Evolutionary conservation across 2,888 invertebrate genomes (phyloP), one percentile per base, ranked within the genome.

Genomic region (Biston betularia): DNA sequence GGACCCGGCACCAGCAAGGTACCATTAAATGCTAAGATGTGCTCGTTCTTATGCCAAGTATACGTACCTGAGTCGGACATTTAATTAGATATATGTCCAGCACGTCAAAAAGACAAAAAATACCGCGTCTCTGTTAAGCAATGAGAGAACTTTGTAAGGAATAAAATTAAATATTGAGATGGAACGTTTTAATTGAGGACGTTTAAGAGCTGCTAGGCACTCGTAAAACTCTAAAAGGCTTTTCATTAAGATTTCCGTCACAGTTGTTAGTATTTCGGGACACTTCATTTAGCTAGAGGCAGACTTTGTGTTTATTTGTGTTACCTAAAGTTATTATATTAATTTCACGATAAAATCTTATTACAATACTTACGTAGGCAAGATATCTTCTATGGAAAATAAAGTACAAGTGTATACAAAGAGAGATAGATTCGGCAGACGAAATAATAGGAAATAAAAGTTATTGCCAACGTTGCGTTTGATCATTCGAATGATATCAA

Each of bases 81-180:
- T 3, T 24, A 83, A 81, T 80, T 86, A 87, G 87, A 86, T 85
- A 84, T 85, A 83, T 80, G 75, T 80, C 82, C 79, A 76, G 62
- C 70, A 75, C 74, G 72, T 75, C 67, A 70, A 69, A 71, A 75
- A 76, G 72, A 78, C 78, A 73, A 75, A 64, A 74, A 72, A 68
- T 70, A 82, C 76, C 68, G 74, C 66, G 65, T 70, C 71, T 76
- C 69, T 67, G 70, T 77, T 59, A 74, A 76, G 79, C 75, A 75
- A 69, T 68, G 70, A 74, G 45, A 63, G 48, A 46, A 58, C 54
- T 67, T 71, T 58, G 57, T 61, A 45, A 40, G 33, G 45, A 48
- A 53, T 63, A 11, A 65, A 68, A 61, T 63, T 35, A 15, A 63
- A 65, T 64, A 49, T 40, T 49, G 24, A 48, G 7, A 33, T 35